Conservation (phyloP, 2,888 invertebrate species). For the Hirtodrosophila duncani region DNA sequence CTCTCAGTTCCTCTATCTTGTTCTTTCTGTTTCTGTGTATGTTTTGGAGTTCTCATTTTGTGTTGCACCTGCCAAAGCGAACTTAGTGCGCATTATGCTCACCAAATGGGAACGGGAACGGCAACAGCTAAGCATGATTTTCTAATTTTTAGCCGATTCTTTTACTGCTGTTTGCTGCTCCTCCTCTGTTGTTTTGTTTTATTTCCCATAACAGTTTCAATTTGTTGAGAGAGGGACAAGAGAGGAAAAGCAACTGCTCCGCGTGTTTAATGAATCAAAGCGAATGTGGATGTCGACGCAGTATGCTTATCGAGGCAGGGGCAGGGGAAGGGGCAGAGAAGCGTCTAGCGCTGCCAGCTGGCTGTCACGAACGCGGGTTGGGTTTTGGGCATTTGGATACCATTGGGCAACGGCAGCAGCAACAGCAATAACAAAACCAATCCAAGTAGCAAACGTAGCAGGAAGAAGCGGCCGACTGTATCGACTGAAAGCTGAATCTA, state of each 20-base stretch:
- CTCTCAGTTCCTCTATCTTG: slow-evolving; percentile 3
- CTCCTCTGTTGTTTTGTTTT: neutral
- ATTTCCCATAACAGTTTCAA: slow-evolving; percentile 27
- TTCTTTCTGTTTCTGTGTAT: slow-evolving; percentile 1
- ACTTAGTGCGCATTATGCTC: slow-evolving; percentile 53
- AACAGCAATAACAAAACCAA: slow-evolving; percentile 22
- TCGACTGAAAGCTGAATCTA: too few relatives aligned
- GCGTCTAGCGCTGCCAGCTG: slow-evolving; percentile 43
- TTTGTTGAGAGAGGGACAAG: slow-evolving; percentile 29
- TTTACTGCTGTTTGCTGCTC: slow-evolving; percentile 9
- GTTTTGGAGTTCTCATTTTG: slow-evolving; percentile 35
- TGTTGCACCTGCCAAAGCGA: slow-evolving; percentile 67
- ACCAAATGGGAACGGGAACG: slow-evolving; percentile 27
- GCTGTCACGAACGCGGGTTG: slow-evolving; percentile 61
- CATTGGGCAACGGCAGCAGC: slow-evolving; percentile 36
- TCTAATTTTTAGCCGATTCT: slow-evolving; percentile 51
- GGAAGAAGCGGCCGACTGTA: slow-evolving; percentile 69
- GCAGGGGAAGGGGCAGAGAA: neutral
- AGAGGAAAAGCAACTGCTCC: neutral
- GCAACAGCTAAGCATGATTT: slow-evolving; percentile 50
- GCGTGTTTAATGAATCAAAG: slow-evolving; percentile 54
- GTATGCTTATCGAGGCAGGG: slow-evolving; percentile 2
- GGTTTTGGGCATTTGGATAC: slow-evolving; percentile 25
- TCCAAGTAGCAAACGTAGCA: slow-evolving; percentile 35
- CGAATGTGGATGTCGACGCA: slow-evolving; percentile 34